Percentiles rank a stretch among this genome's conserved stretches.
These are phyloP conservation scores for human DNA, from an alignment of 2,113 vertebrate species.

Conservation along the genomic window GRCh38 chr5:146206501-146207000, in stretches of 20 bases:
- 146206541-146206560: not conserved
- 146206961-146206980: constrained; percentile 43
- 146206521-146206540: not conserved
- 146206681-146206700: not conserved
- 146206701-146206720: not conserved
- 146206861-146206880: not conserved
- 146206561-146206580: not conserved
- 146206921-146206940: constrained; percentile 4
- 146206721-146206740: not conserved
- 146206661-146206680: not conserved
- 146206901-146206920: not conserved
- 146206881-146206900: constrained; percentile 40
- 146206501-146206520: not conserved
- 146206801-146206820: not conserved
- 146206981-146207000: constrained; percentile 40
- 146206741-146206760: not conserved
- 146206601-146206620: not conserved
- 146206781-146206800: not conserved
- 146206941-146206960: not conserved
- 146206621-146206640: not conserved
- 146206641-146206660: not conserved
- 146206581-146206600: not conserved
- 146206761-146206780: not conserved
- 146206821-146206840: not conserved
- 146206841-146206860: not conserved